Evolutionary conservation across 2,888 invertebrate genomes (phyloP).

Genomic region (Amiota minor): DNA sequence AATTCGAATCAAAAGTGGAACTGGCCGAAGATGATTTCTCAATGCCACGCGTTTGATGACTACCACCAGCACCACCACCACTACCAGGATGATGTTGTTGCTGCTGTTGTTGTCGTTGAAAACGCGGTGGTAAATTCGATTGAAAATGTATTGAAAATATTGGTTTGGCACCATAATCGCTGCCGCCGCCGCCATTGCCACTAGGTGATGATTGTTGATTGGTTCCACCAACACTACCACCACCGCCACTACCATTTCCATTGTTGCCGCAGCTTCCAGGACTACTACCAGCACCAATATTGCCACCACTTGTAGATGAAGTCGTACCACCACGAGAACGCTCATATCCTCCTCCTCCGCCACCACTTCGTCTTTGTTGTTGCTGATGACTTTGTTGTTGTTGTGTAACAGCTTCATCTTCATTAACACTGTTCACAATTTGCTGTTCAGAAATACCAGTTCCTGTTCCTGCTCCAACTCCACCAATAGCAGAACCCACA

Average conservation of each 20-base stretch:
- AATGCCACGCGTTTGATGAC: constrained; percentile 48
- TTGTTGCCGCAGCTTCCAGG: constrained; percentile 48
- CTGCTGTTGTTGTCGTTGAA: constrained; percentile 82
- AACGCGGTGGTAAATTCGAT: constrained; percentile 88
- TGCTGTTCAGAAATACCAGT: constrained; percentile 20
- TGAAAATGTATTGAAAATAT: constrained; percentile 84
- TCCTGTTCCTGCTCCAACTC: not conserved
- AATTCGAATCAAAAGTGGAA: constrained; percentile 58
- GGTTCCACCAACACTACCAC: constrained; percentile 11
- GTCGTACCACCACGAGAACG: constrained; percentile 51
- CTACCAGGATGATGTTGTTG: constrained; percentile 52
- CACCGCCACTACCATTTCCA: constrained; percentile 40
- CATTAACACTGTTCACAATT: constrained; percentile 51
- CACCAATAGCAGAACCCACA: constrained; percentile 38
- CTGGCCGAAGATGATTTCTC: constrained; percentile 65
- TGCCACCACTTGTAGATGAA: constrained; percentile 6
- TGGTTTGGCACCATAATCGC: constrained; percentile 57
- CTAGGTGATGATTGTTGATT: not conserved
- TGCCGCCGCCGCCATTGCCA: constrained; percentile 43
- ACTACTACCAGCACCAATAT: constrained; percentile 47
- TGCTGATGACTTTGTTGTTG: constrained; percentile 14
- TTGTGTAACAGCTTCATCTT: constrained; percentile 40
- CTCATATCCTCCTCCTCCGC: constrained; percentile 46
- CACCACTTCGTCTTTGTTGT: constrained; percentile 41
- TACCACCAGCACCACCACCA: constrained; percentile 36